Evolutionary conservation across 1,140 invertebrate species (phyloP).

Genomic region (Caenorhabditis latens): DNA sequence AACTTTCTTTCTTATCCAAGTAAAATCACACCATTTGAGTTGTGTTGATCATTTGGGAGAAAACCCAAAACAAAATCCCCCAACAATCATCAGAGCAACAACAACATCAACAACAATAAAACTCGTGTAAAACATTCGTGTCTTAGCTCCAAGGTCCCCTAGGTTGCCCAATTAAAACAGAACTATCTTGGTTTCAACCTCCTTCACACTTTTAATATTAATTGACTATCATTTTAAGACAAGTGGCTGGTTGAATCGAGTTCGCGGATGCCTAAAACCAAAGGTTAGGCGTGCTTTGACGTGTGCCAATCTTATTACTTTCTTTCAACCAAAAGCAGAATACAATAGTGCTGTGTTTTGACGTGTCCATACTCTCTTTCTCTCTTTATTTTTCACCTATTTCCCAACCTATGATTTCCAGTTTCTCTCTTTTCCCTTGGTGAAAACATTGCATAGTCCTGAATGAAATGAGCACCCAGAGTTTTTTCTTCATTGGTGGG

Average conservation of each 20-base stretch:
- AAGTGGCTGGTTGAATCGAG: constrained; percentile 53
- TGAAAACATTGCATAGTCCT: constrained; percentile 47
- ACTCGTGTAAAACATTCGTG: neutral
- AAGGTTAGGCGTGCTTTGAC: constrained; percentile 53
- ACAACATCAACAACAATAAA: neutral
- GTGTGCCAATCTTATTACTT: constrained; percentile 52
- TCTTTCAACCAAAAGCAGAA: constrained; percentile 49
- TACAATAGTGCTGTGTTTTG: constrained; percentile 53
- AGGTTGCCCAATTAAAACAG: neutral
- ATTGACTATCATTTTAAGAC: constrained; percentile 42
- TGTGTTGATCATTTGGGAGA: constrained; percentile 2
- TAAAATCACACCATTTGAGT: constrained; percentile 6
- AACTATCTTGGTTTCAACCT: neutral
- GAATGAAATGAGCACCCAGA: constrained; percentile 45
- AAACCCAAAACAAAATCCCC: neutral
- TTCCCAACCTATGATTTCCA: constrained; percentile 51
- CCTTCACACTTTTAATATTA: constrained; percentile 51
- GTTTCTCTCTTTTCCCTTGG: constrained; percentile 44
- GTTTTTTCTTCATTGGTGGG: constrained; percentile 27
- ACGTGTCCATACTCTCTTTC: constrained; percentile 55
- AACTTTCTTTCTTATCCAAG: constrained; percentile 18
- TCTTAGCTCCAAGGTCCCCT: neutral
- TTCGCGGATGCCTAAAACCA: constrained; percentile 45
- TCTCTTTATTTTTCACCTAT: constrained; percentile 44
- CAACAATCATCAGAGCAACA: neutral